Conservation (phyloP, 2,113 vertebrate genomes). For the Daubentonia madagascariensis region DNA sequence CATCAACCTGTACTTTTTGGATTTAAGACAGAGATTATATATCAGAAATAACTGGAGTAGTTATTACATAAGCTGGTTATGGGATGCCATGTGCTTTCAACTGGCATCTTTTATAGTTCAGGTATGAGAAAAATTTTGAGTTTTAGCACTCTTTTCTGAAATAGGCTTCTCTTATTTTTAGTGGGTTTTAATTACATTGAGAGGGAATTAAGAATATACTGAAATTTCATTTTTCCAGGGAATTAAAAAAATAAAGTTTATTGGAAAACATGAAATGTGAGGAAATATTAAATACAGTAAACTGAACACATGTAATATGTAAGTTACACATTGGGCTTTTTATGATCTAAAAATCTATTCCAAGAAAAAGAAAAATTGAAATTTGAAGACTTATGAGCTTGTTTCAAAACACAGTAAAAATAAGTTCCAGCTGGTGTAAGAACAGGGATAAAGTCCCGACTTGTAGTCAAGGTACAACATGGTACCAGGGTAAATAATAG, state of each 20-base stretch:
- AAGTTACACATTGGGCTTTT: constrained; percentile 49
- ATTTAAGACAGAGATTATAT: constrained; percentile 60
- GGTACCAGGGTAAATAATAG: constrained; percentile 24
- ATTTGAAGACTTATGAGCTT: constrained; percentile 62
- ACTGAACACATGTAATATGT: constrained; percentile 50
- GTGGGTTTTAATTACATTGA: constrained; percentile 60
- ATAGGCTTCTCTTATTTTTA: constrained; percentile 64
- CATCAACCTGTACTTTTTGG: constrained; percentile 60
- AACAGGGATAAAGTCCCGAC: background rate
- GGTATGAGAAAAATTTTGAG: background rate
- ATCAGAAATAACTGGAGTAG: constrained; percentile 51
- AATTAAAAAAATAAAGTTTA: constrained; percentile 69
- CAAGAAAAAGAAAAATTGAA: constrained; percentile 74
- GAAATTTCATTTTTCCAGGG: constrained; percentile 55
- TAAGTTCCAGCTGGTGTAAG: constrained; percentile 62
- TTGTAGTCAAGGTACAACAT: background rate
- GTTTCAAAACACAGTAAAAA: constrained; percentile 65
- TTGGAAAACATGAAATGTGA: constrained; percentile 66
- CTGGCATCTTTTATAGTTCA: constrained; percentile 43
- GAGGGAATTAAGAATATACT: constrained; percentile 56
- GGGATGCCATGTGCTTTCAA: constrained; percentile 42
- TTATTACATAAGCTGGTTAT: constrained; percentile 63
- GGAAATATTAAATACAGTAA: constrained; percentile 70
- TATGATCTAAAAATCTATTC: constrained; percentile 65
- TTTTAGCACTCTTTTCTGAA: constrained; percentile 61